Percentiles rank a stretch among this genome's conserved stretches.
phyloP scores from a whole-genome alignment of 2,888 invertebrate genomes.

The Yponomeuta cagnagella region DNA sequence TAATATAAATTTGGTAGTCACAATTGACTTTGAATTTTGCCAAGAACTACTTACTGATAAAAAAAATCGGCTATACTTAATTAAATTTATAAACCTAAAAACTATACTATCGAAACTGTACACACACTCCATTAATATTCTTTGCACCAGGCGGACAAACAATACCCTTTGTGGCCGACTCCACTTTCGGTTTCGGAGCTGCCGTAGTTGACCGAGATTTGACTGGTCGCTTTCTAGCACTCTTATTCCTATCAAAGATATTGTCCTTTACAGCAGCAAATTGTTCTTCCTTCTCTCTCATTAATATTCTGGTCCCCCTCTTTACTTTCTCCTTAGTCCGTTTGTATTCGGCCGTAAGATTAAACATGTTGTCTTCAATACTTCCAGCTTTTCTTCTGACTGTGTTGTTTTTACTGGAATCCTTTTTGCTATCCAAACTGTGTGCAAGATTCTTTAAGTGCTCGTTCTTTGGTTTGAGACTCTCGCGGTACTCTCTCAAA shows the following conservation, averaged over 20 bases:
- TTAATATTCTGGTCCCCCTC: neutral
- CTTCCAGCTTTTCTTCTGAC: neutral
- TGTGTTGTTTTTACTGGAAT: neutral
- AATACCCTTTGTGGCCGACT: neutral
- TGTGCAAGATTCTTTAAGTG: too few relatives aligned
- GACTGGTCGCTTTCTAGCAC: neutral
- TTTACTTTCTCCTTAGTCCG: neutral
- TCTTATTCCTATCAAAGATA: neutral
- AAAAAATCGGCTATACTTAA: too few relatives aligned
- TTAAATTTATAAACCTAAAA: too few relatives aligned
- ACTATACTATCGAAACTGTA: neutral
- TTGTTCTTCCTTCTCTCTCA: neutral
- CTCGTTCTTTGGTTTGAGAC: too few relatives aligned
- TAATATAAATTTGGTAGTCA: too few relatives aligned
- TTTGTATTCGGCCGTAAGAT: neutral
- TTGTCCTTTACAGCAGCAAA: neutral
- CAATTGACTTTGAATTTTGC: too few relatives aligned
- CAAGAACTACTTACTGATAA: too few relatives aligned
- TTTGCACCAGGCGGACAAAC: neutral
- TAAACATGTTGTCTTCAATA: neutral
- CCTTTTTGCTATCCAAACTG: neutral
- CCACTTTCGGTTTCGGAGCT: neutral
- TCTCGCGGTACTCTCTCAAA: neutral
- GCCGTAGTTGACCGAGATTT: neutral
- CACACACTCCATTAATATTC: neutral